phyloP scores from a whole-genome alignment of 2,113 vertebrate genomes.

The Mirza zaza region DNA sequence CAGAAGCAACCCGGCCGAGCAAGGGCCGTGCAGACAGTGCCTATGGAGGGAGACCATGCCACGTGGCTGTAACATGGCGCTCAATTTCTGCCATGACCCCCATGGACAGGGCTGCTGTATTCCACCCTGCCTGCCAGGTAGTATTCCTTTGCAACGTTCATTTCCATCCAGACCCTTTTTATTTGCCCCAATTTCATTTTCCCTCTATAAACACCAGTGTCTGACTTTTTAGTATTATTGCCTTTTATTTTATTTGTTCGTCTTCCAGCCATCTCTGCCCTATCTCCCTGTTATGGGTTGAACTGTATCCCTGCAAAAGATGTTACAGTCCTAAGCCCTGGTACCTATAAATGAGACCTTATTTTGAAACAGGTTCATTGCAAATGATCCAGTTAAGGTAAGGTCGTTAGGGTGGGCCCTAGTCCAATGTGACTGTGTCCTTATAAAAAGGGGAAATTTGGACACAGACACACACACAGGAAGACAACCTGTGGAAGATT shows the following conservation, averaged over 20 bases:
- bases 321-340: neutral
- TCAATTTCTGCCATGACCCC: neutral
- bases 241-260: neutral
- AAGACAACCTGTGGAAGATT: neutral
- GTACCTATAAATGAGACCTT: neutral
- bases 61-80: accelerated
- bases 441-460: neutral
- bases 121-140: accelerated
- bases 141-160: neutral
- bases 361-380: neutral
- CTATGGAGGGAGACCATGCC: accelerated
- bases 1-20: neutral
- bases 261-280: neutral
- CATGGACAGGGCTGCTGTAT: neutral
- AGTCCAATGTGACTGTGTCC: neutral
- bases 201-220: neutral
- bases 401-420: neutral
- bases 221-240: neutral
- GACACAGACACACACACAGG: neutral
- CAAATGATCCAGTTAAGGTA: neutral
- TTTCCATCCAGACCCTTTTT: neutral
- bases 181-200: neutral
- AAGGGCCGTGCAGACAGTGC: no score
- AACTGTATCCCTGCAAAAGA: neutral
- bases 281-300: neutral